Evolutionary conservation across 2,888 invertebrate species (phyloP).

Genomic region (Agonum fuliginosum): DNA sequence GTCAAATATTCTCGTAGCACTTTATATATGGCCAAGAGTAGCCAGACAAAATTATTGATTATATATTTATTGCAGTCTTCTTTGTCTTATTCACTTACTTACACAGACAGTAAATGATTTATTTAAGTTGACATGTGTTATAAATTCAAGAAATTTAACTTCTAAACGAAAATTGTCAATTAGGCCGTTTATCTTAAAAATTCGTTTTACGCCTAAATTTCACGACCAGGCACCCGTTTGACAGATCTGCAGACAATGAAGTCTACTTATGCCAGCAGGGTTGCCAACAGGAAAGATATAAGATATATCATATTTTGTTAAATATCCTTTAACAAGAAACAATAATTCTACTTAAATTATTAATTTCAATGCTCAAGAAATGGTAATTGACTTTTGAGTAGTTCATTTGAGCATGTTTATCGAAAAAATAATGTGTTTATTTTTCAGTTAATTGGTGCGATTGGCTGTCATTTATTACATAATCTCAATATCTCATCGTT

Average conservation of each 20-base stretch:
- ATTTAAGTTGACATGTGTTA: constrained; percentile 23
- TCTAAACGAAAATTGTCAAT: constrained; percentile 24
- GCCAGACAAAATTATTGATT: constrained; percentile 58
- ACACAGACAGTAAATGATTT: constrained; percentile 15
- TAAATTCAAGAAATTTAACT: constrained; percentile 23
- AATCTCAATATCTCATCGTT: constrained; percentile 12
- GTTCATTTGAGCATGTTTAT: too few species aligned
- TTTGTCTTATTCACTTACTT: constrained; percentile 50
- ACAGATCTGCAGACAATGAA: constrained; percentile 29
- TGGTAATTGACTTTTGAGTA: too few species aligned
- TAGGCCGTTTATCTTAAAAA: constrained; percentile 16
- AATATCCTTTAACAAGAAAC: neutral
- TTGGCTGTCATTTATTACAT: constrained; percentile 4
- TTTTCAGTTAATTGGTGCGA: constrained; percentile 12
- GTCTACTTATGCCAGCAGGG: neutral
- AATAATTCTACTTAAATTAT: neutral
- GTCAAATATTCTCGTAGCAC: constrained; percentile 41
- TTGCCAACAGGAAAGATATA: neutral
- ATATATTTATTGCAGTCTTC: constrained; percentile 55
- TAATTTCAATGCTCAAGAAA: neutral
- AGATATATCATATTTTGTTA: neutral
- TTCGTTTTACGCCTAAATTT: constrained; percentile 8
- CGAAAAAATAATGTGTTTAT: too few species aligned
- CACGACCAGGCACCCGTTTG: constrained; percentile 26
- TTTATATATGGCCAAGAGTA: constrained; percentile 22